Evolutionary conservation across 2,797 vertebrate species (phyloP).

Genomic region (Otolemur crassicaudatus): DNA sequence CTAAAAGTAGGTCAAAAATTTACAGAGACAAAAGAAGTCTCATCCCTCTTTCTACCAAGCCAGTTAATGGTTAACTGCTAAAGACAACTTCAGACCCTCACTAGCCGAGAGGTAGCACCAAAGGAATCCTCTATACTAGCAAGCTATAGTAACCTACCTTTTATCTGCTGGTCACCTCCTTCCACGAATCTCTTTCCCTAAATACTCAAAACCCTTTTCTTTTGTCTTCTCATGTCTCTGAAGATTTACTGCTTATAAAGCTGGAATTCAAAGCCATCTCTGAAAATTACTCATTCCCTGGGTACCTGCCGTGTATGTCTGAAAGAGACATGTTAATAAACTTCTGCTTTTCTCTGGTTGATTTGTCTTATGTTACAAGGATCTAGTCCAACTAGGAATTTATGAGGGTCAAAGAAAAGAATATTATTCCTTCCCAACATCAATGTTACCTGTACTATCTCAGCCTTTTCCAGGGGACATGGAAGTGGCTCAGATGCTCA

Average conservation of each 20-base stretch:
- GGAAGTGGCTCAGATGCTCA: background rate
- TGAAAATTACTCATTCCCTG: background rate
- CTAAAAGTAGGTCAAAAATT: background rate
- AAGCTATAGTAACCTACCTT: background rate
- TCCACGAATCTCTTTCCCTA: background rate
- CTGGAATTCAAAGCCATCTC: background rate
- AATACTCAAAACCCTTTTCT: background rate
- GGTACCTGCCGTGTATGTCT: background rate
- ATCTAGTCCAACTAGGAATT: background rate
- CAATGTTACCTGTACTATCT: background rate
- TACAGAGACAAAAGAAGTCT: background rate
- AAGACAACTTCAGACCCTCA: background rate
- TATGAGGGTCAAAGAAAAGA: background rate
- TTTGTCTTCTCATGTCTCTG: background rate
- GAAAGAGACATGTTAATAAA: background rate
- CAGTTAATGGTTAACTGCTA: background rate
- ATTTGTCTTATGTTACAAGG: background rate
- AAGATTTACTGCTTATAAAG: background rate
- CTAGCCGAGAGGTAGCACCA: background rate
- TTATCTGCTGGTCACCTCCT: background rate
- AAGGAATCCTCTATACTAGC: background rate
- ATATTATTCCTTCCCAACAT: background rate
- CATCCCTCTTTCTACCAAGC: background rate
- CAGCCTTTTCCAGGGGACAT: background rate
- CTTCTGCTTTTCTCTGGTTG: background rate